These are phyloP conservation scores for Drosophila nikananu DNA, from an alignment of 1,140 invertebrate species.

Conservation along the genomic window DNA sequence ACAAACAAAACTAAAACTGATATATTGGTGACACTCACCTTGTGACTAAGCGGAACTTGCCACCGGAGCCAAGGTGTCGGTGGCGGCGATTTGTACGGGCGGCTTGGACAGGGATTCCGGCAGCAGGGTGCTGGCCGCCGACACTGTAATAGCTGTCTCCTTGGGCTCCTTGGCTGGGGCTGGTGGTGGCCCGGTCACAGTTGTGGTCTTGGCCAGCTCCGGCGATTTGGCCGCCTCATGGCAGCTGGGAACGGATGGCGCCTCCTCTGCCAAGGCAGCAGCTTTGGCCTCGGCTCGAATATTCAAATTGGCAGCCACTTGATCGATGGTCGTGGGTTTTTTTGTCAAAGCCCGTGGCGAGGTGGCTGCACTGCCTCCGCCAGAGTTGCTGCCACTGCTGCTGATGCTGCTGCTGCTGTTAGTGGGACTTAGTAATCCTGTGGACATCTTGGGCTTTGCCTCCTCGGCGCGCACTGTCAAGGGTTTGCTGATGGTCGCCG, in stretches of 20 bases:
- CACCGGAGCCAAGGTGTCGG: conserved; percentile 71
- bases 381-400: conserved; percentile 15
- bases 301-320: conserved; percentile 83
- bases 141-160: conserved; percentile 45
- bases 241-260: conserved; percentile 35
- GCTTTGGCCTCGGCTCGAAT: conserved; percentile 80
- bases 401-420: conserved; percentile 25
- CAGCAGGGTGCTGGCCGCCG: conserved; percentile 52
- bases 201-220: conserved; percentile 53
- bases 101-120: conserved; percentile 60
- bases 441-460: conserved; percentile 34
- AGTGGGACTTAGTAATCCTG: conserved; percentile 39
- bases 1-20: neutral
- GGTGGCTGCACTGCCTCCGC: conserved; percentile 46
- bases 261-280: conserved; percentile 69
- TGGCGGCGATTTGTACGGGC: conserved; percentile 72
- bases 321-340: conserved; percentile 77
- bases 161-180: conserved; percentile 6
- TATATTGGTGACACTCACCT: conserved; percentile 53
- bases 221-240: conserved; percentile 44
- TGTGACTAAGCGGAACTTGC: conserved; percentile 81
- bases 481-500: conserved; percentile 34
- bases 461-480: conserved; percentile 57
- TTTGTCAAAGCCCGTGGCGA: conserved; percentile 65
- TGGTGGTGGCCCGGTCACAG: neutral